Evolutionary conservation across 2,113 vertebrate species (phyloP).

Genomic region (Miniopterus natalensis): DNA sequence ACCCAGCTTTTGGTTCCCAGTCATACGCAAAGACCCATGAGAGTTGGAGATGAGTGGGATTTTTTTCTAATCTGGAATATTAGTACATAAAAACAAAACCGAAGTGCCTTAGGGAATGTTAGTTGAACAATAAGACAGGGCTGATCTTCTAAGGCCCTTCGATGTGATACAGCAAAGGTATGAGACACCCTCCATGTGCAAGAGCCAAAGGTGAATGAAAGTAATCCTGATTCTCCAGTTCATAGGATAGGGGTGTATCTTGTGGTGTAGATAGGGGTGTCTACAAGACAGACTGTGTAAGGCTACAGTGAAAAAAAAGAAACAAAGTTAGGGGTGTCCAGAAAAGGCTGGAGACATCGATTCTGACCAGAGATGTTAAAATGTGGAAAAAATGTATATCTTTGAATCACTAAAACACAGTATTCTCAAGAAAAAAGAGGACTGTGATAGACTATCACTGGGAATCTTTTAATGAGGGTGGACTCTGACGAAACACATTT

Average conservation of each 20-base stretch:
- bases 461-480: not conserved
- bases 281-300: too few relatives aligned
- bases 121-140: not conserved
- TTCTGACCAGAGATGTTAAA: conserved; percentile 3
- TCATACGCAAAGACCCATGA: not conserved
- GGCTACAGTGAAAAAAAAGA: not conserved
- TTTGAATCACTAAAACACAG: not conserved
- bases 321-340: not conserved
- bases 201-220: not conserved
- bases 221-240: too few relatives aligned
- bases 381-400: not conserved
- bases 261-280: too few relatives aligned
- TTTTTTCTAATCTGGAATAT: conserved; percentile 26
- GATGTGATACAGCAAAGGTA: not conserved
- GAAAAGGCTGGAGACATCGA: not conserved
- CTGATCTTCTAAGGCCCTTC: not conserved
- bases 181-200: fast-evolving
- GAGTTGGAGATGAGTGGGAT: not conserved
- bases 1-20: not conserved
- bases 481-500: not conserved
- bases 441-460: not conserved
- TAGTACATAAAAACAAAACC: conserved; percentile 2
- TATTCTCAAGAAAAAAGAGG: not conserved
- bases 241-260: too few relatives aligned
- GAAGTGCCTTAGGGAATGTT: not conserved